Evolutionary conservation across 2,888 invertebrate genomes (phyloP), one percentile per base, ranked within the genome.

Genomic region (Parelbella ahira): DNA sequence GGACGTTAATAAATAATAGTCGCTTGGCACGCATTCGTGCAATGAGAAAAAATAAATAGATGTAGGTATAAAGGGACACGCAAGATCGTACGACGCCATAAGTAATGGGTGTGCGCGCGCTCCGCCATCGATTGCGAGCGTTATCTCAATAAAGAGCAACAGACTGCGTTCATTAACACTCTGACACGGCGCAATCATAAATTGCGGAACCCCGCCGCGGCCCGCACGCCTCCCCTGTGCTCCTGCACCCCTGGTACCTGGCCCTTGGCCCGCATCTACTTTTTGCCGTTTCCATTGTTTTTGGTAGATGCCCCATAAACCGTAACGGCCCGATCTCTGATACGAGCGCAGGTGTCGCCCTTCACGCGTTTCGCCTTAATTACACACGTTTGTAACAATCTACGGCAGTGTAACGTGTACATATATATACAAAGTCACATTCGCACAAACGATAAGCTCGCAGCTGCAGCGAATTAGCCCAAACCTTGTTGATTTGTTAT

Each of bases 61-160:
- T 64, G n/a, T n/a, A n/a, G n/a, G 53, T 68, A 68, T 69, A 68
- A 72, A 79, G 59, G 67, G 72, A 79, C 79, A 83, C 77, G 78
- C 81, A 65, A 81, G 74, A 76, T 73, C 74, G 56, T 68, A 59
- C 73, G 69, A 60, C 63, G 74, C 68, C 64, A 66, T 81, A 81
- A 84, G 74, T 83, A 79, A 84, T 80, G 78, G 69, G 59, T 63
- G 58, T 69, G 72, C 73, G 68, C 64, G 63, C 50, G 48, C 53
- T 49, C 47, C 45, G 56, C 58, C 57, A 57, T 63, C 60, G 59
- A 62, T 82, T 81, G 77, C 77, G 61, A 75, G 71, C 77, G 77
- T 79, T 84, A 86, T 86, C 84, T 87, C 83, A 84, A 87, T 86
- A 86, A 86, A 86, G 83, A 80, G 72, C 80, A 82, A 79, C 82